Evolutionary conservation across 2,888 invertebrate species (phyloP), one percentile per base, ranked within the genome.

Genomic region (Apantesis nais): DNA sequence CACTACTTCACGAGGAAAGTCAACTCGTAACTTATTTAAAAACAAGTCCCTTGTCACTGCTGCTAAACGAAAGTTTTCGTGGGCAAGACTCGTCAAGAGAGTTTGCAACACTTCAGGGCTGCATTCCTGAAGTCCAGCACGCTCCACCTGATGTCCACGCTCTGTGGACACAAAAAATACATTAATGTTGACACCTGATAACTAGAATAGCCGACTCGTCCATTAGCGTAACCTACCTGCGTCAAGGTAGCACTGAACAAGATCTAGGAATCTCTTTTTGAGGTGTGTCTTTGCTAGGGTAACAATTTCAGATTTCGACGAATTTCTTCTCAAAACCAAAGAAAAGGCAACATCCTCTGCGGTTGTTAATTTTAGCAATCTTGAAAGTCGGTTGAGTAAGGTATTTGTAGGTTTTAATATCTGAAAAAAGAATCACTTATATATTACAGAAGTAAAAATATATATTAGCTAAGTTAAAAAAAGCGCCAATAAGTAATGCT

Each of bases 321-420:
- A 98, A 88, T 98, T 97, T 78, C 97, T 90, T 81, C 97, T 96
- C 79, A 99, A 95, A 75, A 98, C 97, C 86, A 99, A 95, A 72
- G 98, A 98, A 92, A 99, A 97, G 67, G 98, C 97, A 86, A 99
- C 98, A 96, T 99, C 99, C 94, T 99, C 98, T 64, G 98, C 97
- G 83, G 98, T 96, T 75, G 97, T 97, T 86, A 99, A 96, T 90
- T 97, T 97, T 86, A 99, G 96, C 86, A 98, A 96, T 95, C 98
- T 97, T 92, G 97, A 97, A 85, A 99, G 96, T 89, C 98, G 97
- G 87, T 96, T 96, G 90, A 99, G 96, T 89, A 99, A 96, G 90
- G 98, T 97, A 83, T 97, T 95, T 83, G 97, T 96, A 82, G 98
- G 96, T 93, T 97, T 97, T 84, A 98, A 94, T 85, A 96, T 96